phyloP scores from a whole-genome alignment of 2,888 invertebrate species.

The Sinodicranocentrus sp. region DNA sequence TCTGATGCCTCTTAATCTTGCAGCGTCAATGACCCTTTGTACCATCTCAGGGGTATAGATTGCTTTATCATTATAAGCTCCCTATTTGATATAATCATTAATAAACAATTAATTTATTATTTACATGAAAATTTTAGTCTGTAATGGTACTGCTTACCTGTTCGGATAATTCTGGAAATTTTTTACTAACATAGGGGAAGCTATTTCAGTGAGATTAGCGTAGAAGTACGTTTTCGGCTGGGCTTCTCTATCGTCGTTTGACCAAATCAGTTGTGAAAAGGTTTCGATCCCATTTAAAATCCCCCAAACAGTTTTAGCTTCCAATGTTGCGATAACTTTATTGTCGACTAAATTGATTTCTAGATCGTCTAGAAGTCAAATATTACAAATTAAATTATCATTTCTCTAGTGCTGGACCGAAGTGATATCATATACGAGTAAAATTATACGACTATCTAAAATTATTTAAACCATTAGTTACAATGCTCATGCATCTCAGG shows the following conservation, averaged over 20 bases:
- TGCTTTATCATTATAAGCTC: constrained; percentile 65
- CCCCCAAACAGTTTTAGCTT: constrained; percentile 84
- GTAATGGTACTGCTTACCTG: too few species aligned
- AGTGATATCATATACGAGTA: too few species aligned
- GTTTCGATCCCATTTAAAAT: constrained; percentile 91
- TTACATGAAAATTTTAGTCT: background rate
- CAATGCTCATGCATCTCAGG: constrained; percentile 59
- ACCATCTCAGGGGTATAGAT: constrained; percentile 85
- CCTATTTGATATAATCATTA: constrained; percentile 27
- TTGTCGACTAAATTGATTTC: constrained; percentile 19
- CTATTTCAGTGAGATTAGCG: constrained; percentile 83
- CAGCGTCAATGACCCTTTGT: constrained; percentile 85
- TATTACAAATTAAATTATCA: too few species aligned
- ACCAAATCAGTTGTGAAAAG: constrained; percentile 86
- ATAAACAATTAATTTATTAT: background rate
- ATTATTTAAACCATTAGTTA: constrained; percentile 21
- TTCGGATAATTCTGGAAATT: constrained; percentile 84
- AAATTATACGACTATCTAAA: background rate
- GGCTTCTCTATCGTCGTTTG: constrained; percentile 59
- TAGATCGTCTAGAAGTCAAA: constrained; percentile 27
- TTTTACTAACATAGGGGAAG: constrained; percentile 90
- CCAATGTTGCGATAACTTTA: constrained; percentile 52
- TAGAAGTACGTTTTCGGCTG: constrained; percentile 84
- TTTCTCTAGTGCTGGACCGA: too few species aligned
- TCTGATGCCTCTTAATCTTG: constrained; percentile 89